Conservation (phyloP, 2,888 invertebrate species). For the Catotricha subobsoleta region DNA sequence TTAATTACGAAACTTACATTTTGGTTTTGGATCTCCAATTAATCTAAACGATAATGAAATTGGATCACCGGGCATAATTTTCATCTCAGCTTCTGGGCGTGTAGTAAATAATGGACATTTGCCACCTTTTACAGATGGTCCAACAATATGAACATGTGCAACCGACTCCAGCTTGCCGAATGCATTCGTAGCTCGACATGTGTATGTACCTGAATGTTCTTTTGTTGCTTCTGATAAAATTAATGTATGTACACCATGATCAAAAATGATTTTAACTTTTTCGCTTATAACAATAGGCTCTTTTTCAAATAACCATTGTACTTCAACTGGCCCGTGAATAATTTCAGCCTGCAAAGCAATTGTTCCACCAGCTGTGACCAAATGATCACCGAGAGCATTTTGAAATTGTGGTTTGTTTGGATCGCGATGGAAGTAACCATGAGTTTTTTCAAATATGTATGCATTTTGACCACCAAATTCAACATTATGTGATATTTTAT, state of each 20-base stretch:
- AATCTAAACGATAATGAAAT: conserved; percentile 67
- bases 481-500: conserved; percentile 56
- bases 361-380: conserved; percentile 57
- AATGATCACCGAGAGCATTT: conserved; percentile 48
- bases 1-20: conserved; percentile 37
- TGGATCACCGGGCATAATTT: conserved; percentile 61
- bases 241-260: conserved; percentile 53
- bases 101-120: conserved; percentile 64
- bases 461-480: conserved; percentile 37
- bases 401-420: conserved; percentile 50
- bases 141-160: conserved; percentile 51
- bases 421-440: conserved; percentile 29
- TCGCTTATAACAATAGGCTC: conserved; percentile 35
- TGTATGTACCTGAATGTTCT: conserved; percentile 56
- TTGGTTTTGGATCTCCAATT: conserved; percentile 68
- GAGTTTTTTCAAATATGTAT: conserved; percentile 29
- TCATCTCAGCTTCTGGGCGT: conserved; percentile 57
- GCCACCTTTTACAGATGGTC: conserved; percentile 37
- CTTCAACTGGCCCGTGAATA: conserved; percentile 49
- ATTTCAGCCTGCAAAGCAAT: conserved; percentile 68
- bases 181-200: conserved; percentile 54
- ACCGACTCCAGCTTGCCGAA: conserved; percentile 56
- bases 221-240: conserved; percentile 53
- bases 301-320: conserved; percentile 57
- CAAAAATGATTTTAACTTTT: conserved; percentile 46